Base-by-base conservation (phyloP, 2,888 invertebrate species). In the Caradrina clavipalpis region DNA sequence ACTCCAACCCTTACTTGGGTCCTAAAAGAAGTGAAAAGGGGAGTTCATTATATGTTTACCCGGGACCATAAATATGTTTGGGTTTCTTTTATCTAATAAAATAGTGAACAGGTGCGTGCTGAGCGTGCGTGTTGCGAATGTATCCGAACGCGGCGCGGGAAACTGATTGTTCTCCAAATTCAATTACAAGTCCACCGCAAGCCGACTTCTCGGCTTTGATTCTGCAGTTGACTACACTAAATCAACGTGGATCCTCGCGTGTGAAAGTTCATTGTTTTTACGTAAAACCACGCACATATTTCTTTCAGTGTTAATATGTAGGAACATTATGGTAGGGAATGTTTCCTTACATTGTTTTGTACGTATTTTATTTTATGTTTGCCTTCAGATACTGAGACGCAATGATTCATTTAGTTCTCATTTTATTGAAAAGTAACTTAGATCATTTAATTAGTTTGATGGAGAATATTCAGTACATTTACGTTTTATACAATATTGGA, bases 261-360 rank as follows among this genome's bases (percentile, higher is more conserved):
- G 94, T 90, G 94, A 94, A 93, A 94, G 94, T 95, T 94, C 95
- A 95, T 96, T 95, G 95, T 94, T 94, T 94, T 91, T 89, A 90
- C 88, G 87, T 87, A 76, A 70, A 82, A 76, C 77, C 75, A 75
- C 74, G 55, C 62, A 70, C 69, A 69, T 76, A 66, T 78, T 80
- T 81, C 81, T 75, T 82, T 63, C 74, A 53, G 19, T 73, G 56
- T 69, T 84, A 75, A 79, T 81, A 64, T 58, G 64, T 51, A 77
- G 66, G 69, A 76, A 76, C 75, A 51, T 72, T 80, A 59, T 76
- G 72, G 72, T 72, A 71, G 53, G 61, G 64, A 76, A 63, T 69
- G 57, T 75, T 67, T 69, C 53, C 61, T 45, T 45, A 21, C 47
- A 55, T 42, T 59, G 60, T 65, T 66, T 68, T 45, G n/a, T 60